Conservation (phyloP, 2,888 invertebrate species). For the Cryptus armator region DNA sequence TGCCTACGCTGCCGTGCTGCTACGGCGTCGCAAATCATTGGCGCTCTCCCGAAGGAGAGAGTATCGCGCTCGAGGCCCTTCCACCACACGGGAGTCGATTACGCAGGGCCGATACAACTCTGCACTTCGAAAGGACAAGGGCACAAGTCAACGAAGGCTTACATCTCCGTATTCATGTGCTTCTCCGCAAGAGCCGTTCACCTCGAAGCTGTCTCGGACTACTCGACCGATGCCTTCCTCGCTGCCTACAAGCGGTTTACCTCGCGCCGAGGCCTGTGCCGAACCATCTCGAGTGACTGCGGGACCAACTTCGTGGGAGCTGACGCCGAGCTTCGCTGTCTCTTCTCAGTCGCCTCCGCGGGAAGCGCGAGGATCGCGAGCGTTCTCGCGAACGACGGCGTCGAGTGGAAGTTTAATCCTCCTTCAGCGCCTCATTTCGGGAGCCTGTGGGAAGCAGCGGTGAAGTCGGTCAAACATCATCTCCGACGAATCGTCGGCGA, state of each 20-base stretch:
- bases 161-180: constrained; percentile 45
- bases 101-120: constrained; percentile 63
- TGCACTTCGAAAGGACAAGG: constrained; percentile 49
- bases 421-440: constrained; percentile 74
- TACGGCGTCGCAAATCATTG: constrained; percentile 36
- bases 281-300: constrained; percentile 37
- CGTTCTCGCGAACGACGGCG: constrained; percentile 59
- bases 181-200: constrained; percentile 42
- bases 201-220: constrained; percentile 44
- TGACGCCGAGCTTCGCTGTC: constrained; percentile 32
- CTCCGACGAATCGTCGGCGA: constrained; percentile 68
- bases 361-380: constrained; percentile 32
- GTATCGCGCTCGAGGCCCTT: neutral
- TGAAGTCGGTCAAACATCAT: constrained; percentile 74
- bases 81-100: constrained; percentile 59
- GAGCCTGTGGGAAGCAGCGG: constrained; percentile 76
- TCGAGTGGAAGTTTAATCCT: constrained; percentile 75
- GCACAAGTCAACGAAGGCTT: constrained; percentile 59
- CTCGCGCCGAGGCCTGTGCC: constrained; percentile 31
- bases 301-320: constrained; percentile 60
- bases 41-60: neutral
- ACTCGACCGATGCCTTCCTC: constrained; percentile 37
- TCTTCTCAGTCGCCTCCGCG: constrained; percentile 8
- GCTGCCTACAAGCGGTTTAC: constrained; percentile 36
- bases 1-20: constrained; percentile 37